phyloP scores from a whole-genome alignment of 2,797 vertebrate genomes.

The Limnodromus scolopaceus region DNA sequence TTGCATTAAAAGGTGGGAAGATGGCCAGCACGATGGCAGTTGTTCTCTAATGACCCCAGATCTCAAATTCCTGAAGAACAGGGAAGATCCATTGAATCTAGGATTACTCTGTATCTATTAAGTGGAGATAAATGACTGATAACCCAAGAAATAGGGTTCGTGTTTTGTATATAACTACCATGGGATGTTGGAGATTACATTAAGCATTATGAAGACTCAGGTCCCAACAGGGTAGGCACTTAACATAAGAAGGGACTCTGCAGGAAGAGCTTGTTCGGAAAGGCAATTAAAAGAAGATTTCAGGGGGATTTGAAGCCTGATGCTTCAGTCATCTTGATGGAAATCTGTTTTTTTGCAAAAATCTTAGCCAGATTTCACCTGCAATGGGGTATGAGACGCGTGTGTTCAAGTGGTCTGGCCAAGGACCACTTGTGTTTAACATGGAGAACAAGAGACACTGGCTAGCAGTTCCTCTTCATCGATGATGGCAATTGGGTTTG shows the following conservation, averaged over 20 bases:
- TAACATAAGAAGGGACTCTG: not conserved
- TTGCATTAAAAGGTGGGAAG: not conserved
- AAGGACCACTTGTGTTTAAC: accelerated
- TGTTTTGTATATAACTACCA: not conserved
- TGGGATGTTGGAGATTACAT: not conserved
- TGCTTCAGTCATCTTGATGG: not conserved
- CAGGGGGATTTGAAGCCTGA: not conserved
- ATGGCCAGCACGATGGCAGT: not conserved
- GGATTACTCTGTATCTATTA: not conserved
- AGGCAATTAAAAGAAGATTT: not conserved
- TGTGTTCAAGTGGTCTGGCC: not conserved
- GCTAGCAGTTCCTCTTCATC: not conserved
- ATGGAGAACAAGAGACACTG: not conserved
- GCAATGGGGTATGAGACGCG: not conserved
- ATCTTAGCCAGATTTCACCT: not conserved
- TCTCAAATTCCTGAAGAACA: not conserved
- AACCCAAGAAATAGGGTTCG: not conserved
- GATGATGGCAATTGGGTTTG: not conserved
- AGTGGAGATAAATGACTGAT: not conserved
- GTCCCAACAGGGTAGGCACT: not conserved
- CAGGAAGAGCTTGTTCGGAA: not conserved
- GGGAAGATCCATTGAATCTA: not conserved
- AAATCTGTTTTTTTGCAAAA: not conserved
- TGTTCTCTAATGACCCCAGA: not conserved
- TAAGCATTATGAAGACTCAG: not conserved